phyloP scores from a whole-genome alignment of 2,797 vertebrate species.

The Acridotheres tristis region DNA sequence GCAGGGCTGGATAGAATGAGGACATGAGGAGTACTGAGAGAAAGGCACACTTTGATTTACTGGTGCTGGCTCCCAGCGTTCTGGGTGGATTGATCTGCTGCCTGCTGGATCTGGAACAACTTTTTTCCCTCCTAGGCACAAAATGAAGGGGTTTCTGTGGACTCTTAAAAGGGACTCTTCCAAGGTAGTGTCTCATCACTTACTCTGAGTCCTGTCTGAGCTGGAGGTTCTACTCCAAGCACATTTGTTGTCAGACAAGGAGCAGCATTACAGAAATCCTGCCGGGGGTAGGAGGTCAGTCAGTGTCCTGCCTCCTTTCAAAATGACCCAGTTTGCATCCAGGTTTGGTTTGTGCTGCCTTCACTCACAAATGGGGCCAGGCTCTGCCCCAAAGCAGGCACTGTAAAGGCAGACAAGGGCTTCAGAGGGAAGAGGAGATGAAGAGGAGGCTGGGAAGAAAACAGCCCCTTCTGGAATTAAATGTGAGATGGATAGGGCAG shows the following conservation, averaged over 20 bases:
- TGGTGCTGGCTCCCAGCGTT: conserved; percentile 63
- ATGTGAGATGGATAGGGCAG: neutral
- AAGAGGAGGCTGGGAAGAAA: neutral
- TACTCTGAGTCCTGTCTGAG: neutral
- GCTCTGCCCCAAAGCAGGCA: neutral
- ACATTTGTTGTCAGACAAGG: neutral
- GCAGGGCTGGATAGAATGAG: conserved; percentile 63
- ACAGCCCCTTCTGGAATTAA: neutral
- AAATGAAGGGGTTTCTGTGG: conserved; percentile 40
- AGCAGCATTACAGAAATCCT: neutral
- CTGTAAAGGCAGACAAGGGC: neutral
- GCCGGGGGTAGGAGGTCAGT: neutral
- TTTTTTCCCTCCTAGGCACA: conserved; percentile 5
- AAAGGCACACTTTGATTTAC: conserved; percentile 72
- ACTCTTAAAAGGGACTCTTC: conserved; percentile 38
- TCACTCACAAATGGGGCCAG: neutral
- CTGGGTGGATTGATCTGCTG: conserved; percentile 71
- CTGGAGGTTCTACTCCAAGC: neutral
- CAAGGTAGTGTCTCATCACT: neutral
- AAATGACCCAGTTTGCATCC: neutral
- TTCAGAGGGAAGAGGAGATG: neutral
- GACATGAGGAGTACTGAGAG: conserved; percentile 60
- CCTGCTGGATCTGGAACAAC: conserved; percentile 61
- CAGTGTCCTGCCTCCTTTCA: neutral
- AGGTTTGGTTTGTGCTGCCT: neutral